phyloP scores from a whole-genome alignment of 2,797 vertebrate genomes.

The Babyrousa celebensis region DNA sequence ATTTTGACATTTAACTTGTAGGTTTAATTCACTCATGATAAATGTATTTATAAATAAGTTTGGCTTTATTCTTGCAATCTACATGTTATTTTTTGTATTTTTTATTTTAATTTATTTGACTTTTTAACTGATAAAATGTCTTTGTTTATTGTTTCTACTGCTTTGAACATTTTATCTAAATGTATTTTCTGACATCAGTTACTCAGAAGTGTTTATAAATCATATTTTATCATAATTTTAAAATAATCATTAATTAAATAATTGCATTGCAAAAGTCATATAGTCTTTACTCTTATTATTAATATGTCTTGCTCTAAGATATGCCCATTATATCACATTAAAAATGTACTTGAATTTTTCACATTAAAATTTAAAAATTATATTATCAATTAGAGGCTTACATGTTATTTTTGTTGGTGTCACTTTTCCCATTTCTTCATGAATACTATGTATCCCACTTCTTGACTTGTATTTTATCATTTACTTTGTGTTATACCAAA shows the following conservation, averaged over 20 bases:
- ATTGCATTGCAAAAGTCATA: neutral
- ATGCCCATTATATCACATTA: neutral
- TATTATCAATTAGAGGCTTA: neutral
- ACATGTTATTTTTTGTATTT: neutral
- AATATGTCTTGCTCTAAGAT: neutral
- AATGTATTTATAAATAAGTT: neutral
- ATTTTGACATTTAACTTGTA: constrained; percentile 35
- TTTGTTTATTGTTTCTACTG: neutral
- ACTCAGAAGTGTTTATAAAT: neutral
- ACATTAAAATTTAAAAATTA: neutral
- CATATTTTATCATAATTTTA: neutral
- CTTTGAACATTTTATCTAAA: neutral
- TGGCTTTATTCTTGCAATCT: neutral
- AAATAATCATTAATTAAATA: neutral
- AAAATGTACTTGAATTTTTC: neutral
- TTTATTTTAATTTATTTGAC: neutral
- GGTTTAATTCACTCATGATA: neutral
- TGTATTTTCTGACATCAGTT: neutral
- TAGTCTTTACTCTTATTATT: neutral
- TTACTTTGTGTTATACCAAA: constrained; percentile 18
- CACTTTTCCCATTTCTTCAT: neutral
- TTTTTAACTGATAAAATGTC: neutral
- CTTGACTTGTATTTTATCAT: neutral
- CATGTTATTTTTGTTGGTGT: neutral
- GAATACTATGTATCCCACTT: neutral